Conservation (phyloP, 2,113 vertebrate species). For the Cavia porcellus region DNA sequence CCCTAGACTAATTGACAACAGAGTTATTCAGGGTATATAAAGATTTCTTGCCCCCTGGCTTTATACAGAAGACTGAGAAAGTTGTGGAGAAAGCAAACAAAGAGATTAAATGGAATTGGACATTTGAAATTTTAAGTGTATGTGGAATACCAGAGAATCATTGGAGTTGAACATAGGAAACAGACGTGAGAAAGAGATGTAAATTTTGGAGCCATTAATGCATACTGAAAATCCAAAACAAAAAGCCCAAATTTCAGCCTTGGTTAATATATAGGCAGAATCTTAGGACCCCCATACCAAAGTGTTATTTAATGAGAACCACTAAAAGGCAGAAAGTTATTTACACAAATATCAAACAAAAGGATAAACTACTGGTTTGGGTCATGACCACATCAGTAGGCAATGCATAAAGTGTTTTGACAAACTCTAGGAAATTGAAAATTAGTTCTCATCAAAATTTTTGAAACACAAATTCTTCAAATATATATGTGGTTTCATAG, state of each 20-base stretch:
- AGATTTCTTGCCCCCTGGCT: background rate
- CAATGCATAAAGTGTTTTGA: background rate
- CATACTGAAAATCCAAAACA: background rate
- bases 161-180: background rate
- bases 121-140: background rate
- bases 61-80: background rate
- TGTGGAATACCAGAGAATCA: background rate
- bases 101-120: background rate
- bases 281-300: background rate
- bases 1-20: background rate
- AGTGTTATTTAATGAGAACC: background rate
- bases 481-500: background rate
- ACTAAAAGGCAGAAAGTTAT: background rate
- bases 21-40: background rate
- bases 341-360: background rate
- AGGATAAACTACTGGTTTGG: background rate
- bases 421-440: background rate
- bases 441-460: constrained; percentile 30
- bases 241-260: background rate
- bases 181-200: background rate
- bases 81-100: background rate
- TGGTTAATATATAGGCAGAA: background rate
- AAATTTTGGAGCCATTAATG: background rate
- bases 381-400: background rate
- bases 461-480: background rate